Base-by-base conservation (phyloP, 37 sponge, comb jelly and placozoan genomes). In the Haliclona indistincta region DNA sequence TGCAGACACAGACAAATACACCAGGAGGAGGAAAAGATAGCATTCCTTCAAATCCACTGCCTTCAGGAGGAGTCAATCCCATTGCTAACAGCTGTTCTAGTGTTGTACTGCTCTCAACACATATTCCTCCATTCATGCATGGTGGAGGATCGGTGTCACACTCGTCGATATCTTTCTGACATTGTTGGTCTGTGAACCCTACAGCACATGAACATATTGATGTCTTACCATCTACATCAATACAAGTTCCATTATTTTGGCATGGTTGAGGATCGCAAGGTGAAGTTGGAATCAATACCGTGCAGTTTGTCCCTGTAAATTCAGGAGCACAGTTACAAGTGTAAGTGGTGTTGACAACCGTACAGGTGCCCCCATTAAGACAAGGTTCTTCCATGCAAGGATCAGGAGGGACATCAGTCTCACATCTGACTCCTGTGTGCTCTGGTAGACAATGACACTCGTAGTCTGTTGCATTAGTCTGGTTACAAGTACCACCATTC, bases 381-480 rank as follows among this genome's bases (percentile, higher is more conserved):
- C 81, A 86, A 32, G 69, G 56, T 6, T 10, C 28, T 22, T 28
- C 8, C 20, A 25, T 13, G 34, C 64, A 81, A 2, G 58, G 22
- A 74, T 81, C 55, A n/a, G n/a, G n/a, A n/a, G n/a, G n/a, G 45
- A 68, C 38, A 33, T 79, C 84, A 30, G 7, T 8, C 35, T 84
- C 71, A 70, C 90, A 89, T 17, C 28, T 40, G 34, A 37, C 62
- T 55, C 90, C 90, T 10, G 75, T 74, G 72, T 68, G 85, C 2
- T 78, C 91, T 0, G 67, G 56, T 7, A 58, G 36, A 47, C 91
- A 90, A 2, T 38, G n/a, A 54, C 91, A 91, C 40, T 11, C n/a
- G n/a, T 25, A 58, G 7, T n/a, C 60, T 25, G 7, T 58, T 7
- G 60, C 26, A 58, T 20, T 20, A n/a, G 17, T n/a, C 25, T 43